Evolutionary conservation across 2,888 invertebrate genomes (phyloP), one percentile per base, ranked within the genome.

Genomic region (Drosophila niveifrons): DNA sequence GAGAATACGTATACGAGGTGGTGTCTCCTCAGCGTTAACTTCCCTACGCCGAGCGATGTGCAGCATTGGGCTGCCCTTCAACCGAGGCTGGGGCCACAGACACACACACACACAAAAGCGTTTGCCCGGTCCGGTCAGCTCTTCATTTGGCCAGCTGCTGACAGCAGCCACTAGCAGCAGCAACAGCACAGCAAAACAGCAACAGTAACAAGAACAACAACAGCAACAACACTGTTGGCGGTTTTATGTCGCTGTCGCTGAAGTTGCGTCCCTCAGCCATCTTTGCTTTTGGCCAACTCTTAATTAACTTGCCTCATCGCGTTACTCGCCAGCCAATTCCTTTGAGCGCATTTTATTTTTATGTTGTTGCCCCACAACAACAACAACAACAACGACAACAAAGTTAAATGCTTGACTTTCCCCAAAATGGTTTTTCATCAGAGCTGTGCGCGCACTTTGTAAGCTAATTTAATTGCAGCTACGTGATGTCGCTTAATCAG

Each of bases 401-500:
- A 80, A 83, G 84, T 87, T 78, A 81, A 89, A 84, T 48, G 85
- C 67, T 78, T 70, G 66, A 82, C 65, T 69, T 75, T 66, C 29
- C 61, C 55, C 55, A 81, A 66, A 81, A 61, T 78, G 87, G 63
- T 62, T 88, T 88, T 86, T 71, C 87, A 83, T 71, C 80, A 80
- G 56, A 51, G 63, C 53, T 46, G 8, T 46, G 8, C 53, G 63
- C 64, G 44, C 80, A 80, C 76, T 78, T 78, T 81, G 79, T 82
- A 80, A 69, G 88, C 77, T 87, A 82, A 82, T 89, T 82, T 82
- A 82, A 82, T 82, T 89, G 84, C 75, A 72, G 82, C 78, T 78
- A 82, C 89, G 89, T 82, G 87, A 72, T 70, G 78, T 74, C 78
- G 89, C 70, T 70, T 74, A 78, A 78, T 78, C 66, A 69, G 75